These are phyloP conservation scores for Lindbergichthys nudifrons DNA, from an alignment of 2,797 vertebrate genomes.

Conservation along the genomic window DNA sequence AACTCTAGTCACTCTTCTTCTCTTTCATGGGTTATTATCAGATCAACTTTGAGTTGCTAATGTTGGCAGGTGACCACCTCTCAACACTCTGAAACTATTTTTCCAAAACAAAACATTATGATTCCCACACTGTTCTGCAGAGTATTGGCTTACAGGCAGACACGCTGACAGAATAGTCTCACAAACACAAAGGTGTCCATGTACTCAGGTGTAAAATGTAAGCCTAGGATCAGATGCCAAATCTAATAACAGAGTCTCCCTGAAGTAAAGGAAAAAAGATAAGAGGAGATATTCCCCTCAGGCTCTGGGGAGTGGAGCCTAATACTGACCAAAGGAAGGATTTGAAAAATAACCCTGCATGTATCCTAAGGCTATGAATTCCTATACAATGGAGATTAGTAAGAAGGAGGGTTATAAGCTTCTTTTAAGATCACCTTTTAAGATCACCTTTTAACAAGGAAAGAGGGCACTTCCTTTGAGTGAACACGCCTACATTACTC, in stretches of 20 bases:
- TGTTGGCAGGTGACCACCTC: constrained; percentile 24
- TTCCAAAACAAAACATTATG: constrained; percentile 37
- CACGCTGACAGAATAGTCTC: constrained; percentile 32
- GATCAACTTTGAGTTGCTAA: constrained; percentile 16
- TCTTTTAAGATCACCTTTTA: constrained; percentile 71
- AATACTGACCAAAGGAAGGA: constrained; percentile 77
- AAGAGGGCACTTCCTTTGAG: constrained; percentile 43
- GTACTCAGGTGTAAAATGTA: constrained; percentile 60
- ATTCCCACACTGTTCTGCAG: constrained; percentile 52
- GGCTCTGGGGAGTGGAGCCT: constrained; percentile 68
- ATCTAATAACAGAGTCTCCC: constrained; percentile 64
- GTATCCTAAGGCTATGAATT: constrained; percentile 81
- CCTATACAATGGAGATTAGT: constrained; percentile 78
- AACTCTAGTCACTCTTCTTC: constrained; percentile 1
- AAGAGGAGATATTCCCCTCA: constrained; percentile 65
- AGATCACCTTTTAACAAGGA: constrained; percentile 71
- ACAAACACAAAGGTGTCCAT: constrained; percentile 59
- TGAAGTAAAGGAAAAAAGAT: constrained; percentile 56
- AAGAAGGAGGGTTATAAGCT: constrained; percentile 60
- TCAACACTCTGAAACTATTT: constrained; percentile 24
- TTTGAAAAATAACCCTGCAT: constrained; percentile 77
- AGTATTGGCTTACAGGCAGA: constrained; percentile 39
- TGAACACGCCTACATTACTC: constrained; percentile 55
- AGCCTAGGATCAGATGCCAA: constrained; percentile 66
- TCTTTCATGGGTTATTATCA: neutral